Conservation (phyloP, 2,888 invertebrate species). For the Spisula subtruncata region DNA sequence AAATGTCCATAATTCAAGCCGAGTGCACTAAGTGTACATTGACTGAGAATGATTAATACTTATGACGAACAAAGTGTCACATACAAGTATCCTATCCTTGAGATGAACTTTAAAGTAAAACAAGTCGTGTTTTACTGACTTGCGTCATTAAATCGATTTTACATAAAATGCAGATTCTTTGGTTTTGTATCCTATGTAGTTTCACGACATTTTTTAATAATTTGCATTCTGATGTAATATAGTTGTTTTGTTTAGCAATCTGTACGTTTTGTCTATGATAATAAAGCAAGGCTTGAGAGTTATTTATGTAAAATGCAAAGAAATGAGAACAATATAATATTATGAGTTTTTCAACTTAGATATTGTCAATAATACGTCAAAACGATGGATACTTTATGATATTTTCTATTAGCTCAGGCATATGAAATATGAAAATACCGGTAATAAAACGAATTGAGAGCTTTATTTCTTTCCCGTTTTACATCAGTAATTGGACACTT, state of each 20-base stretch:
- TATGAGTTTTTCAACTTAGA: neutral
- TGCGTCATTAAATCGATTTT: neutral
- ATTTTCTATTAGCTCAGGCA: neutral
- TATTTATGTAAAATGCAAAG: slow-evolving; percentile 1
- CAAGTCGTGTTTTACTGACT: no score
- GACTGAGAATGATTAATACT: no score
- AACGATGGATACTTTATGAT: neutral
- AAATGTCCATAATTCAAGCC: no score
- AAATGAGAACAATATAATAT: neutral
- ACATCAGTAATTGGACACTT: slow-evolving; percentile 18
- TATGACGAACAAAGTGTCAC: no score
- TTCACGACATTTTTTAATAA: neutral
- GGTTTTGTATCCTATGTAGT: no score
- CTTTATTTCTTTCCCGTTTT: neutral
- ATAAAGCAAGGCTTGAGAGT: neutral
- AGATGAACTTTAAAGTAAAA: no score
- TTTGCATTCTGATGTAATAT: neutral
- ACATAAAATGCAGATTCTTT: neutral
- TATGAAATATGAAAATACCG: slow-evolving; percentile 7
- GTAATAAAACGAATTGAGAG: neutral
- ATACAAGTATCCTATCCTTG: no score
- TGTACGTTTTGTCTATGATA: neutral
- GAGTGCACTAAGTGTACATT: no score
- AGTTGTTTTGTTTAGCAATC: neutral
- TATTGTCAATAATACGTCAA: neutral